Evolutionary conservation across 2,113 vertebrate genomes (phyloP).

Genomic region (Noctilio leporinus): DNA sequence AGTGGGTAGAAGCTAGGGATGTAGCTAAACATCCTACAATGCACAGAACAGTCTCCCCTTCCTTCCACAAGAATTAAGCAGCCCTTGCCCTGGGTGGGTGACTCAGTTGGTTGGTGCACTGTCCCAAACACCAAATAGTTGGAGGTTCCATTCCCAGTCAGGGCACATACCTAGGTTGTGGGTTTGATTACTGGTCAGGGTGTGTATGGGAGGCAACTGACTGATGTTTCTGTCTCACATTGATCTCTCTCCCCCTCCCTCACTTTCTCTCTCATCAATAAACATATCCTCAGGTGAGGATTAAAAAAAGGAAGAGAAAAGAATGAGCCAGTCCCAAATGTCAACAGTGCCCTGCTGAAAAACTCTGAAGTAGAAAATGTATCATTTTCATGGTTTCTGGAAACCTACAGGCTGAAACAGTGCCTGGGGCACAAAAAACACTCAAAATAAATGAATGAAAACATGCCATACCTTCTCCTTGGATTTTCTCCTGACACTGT

Average conservation of each 20-base stretch:
- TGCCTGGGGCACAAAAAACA: not conserved
- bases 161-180: no score
- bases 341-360: not conserved
- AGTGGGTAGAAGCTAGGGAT: not conserved
- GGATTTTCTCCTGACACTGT: not conserved
- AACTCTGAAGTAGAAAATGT: not conserved
- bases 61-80: not conserved
- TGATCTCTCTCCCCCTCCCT: no score
- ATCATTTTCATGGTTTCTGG: not conserved
- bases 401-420: not conserved
- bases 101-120: no score
- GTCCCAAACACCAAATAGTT: no score
- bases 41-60: not conserved
- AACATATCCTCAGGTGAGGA: no score
- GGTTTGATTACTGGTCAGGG: no score
- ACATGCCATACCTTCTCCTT: not conserved
- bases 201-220: no score
- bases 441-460: not conserved
- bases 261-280: no score
- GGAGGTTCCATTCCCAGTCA: no score
- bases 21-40: not conserved
- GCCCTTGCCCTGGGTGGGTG: not conserved
- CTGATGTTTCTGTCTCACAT: no score
- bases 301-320: not conserved
- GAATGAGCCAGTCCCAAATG: not conserved